phyloP scores from a whole-genome alignment of 1,140 invertebrate species.

The Pseudomyrmex pallidus region DNA sequence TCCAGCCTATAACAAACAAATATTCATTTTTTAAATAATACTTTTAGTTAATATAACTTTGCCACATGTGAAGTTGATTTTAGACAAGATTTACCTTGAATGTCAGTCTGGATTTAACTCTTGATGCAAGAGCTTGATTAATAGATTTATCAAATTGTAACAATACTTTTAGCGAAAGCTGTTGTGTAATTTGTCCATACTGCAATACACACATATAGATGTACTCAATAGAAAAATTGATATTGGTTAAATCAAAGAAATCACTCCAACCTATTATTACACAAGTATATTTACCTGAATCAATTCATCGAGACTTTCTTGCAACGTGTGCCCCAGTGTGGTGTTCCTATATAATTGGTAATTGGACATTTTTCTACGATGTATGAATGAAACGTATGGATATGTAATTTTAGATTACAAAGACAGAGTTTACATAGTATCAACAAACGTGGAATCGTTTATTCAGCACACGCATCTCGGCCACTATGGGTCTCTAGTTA shows the following conservation, averaged over 20 bases:
- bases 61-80: neutral
- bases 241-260: constrained; percentile 5
- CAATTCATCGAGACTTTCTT: constrained; percentile 97
- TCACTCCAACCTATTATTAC: neutral
- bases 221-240: neutral
- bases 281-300: constrained; percentile 88
- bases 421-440: too few species aligned
- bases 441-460: too few species aligned
- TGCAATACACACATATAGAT: constrained; percentile 85
- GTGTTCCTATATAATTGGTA: constrained; percentile 99
- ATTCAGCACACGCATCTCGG: too few species aligned
- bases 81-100: constrained; percentile 90
- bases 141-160: constrained; percentile 99
- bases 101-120: constrained; percentile 96
- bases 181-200: constrained; percentile 98
- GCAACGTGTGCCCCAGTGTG: constrained; percentile 97
- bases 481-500: too few species aligned
- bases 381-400: neutral
- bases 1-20: constrained; percentile 88
- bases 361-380: constrained; percentile 87
- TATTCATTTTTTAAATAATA: constrained; percentile 32
- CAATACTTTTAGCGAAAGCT: constrained; percentile 95
- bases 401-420: too few species aligned
- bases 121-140: constrained; percentile 96
- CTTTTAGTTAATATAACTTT: constrained; percentile 9